Evolutionary conservation across 2,113 vertebrate genomes (phyloP), one percentile per base, ranked within the genome.

Genomic region (Baryphthengus martii): DNA sequence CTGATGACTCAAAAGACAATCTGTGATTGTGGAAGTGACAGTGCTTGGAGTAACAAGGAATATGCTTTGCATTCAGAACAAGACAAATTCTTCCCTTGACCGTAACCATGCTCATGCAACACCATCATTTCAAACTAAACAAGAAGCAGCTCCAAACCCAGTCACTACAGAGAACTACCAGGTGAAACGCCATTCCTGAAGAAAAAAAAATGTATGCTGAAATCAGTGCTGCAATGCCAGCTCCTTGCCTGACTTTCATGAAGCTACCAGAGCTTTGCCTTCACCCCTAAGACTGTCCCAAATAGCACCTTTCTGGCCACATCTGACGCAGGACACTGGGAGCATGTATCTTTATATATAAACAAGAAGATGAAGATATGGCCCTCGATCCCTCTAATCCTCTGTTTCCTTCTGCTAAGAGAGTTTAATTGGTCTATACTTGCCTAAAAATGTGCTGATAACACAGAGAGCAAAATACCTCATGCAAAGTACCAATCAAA

Each of bases 1-100:
- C 62, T 74, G 79, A 84, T 52, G 68, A 93, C 68, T 90, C 68
- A 80, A 77, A 94, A 94, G 56, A 77, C 75, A 94, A 47, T 71
- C 88, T 84, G 79, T 35, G 55, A 94, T 58, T 63, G 55, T 58
- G 59, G 35, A 88, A 79, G 45, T 70, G 72, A 31, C 72, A 80
- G 50, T 76, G 45, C 35, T 33, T 73, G 68, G 79, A 85, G 70
- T 62, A 66, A 37, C 13, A 58, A 75, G 55, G 31, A 85, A 65
- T 20, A 29, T 1, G 31, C 31, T 80, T 58, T 33, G 37, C 65
- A 59, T 78, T 87, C 74, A 63, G 73, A 56, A 47, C 20, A 55
- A 42, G 47, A 29, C 19, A 59, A 66, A 55, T 15, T 55, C 39
- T 26, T 72, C 15, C 45, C 68, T 59, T 56, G 71, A 49, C 39